Evolutionary conservation across 2,113 vertebrate species (phyloP), one percentile per base, ranked within the genome.

Genomic region (Melanerpes aurifrons): DNA sequence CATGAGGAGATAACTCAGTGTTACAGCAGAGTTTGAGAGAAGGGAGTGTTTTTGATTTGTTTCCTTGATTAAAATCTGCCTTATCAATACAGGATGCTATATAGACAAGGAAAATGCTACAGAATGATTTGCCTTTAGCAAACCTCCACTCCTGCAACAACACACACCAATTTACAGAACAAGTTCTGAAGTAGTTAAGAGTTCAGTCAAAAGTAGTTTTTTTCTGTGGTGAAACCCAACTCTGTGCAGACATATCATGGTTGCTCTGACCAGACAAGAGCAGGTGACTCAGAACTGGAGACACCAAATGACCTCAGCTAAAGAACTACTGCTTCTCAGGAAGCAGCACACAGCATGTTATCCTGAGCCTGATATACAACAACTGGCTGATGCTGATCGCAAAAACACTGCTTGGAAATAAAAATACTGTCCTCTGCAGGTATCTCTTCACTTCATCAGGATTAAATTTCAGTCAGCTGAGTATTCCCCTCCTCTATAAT

Each of bases 381-480:
- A 35, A 8, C 37, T 12, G 19, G 35, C 16, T 47, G 28, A 21
- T 29, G 10, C 7, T 43, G 24, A 13, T 22, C 64, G 19, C 32
- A 66, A 53, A 61, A 73, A 3, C 12, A 37, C 8, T 47, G 11
- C 10, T 16, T 31, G 7, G 25, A 82, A 75, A 32, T 3, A 54
- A 47, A 26, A 82, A 10, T 7, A 32, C 31, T 31, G 4, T 82
- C 5, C 12, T 56, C 47, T 16, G 16, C 17, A 71, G 32, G 12
- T 9, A 14, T 7, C 35, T 37, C 28, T 43, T 15, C 31, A 15
- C 8, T 37, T 37, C 2, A 1, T n/a, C 4, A 0, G 13, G 32
- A 45, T 16, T 6, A 9, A 66, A 37, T 43, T 73, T 62, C 58
- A 94, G 53, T 3, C 48, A 85, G 21, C 26, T 54, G 28, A 50